Evolutionary conservation across 2,797 vertebrate species (phyloP).

Genomic region (Borostomias antarcticus): DNA sequence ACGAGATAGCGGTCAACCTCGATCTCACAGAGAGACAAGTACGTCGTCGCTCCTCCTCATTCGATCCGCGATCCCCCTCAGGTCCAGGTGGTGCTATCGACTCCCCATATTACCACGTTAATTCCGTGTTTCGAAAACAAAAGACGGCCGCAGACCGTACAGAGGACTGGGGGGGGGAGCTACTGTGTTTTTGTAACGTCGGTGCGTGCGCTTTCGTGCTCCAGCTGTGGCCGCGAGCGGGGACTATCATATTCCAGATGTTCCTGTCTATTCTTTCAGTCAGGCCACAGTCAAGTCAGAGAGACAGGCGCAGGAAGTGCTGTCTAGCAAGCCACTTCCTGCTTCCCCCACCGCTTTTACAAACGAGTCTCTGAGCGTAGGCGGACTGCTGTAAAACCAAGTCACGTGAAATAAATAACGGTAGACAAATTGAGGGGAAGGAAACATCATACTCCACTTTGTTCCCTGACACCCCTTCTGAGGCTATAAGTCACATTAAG

Average conservation of each 20-base stretch:
- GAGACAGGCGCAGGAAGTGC: constrained; percentile 68
- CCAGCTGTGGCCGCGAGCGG: constrained; percentile 66
- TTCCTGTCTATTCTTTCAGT: constrained; percentile 69
- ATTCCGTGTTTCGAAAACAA: constrained; percentile 64
- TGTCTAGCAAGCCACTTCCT: constrained; percentile 74
- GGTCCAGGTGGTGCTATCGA: constrained; percentile 29
- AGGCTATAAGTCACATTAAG: constrained; percentile 50
- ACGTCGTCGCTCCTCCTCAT: constrained; percentile 34
- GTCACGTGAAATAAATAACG: constrained; percentile 64
- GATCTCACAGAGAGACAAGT: constrained; percentile 99
- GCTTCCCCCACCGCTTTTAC: constrained; percentile 42
- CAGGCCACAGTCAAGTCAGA: constrained; percentile 57
- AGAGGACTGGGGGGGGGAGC: constrained; percentile 46
- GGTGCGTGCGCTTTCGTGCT: constrained; percentile 54
- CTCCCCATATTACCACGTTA: constrained; percentile 47
- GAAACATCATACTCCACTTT: constrained; percentile 45
- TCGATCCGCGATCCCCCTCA: constrained; percentile 20
- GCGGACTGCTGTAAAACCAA: constrained; percentile 53
- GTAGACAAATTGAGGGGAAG: constrained; percentile 60
- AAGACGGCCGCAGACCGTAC: constrained; percentile 37
- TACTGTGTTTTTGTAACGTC: constrained; percentile 62
- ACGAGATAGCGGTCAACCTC: constrained; percentile 98
- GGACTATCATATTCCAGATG: constrained; percentile 77
- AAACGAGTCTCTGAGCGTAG: constrained; percentile 67
- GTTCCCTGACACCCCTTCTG: constrained; percentile 52